These are phyloP conservation scores for Pseudoips prasinana DNA, from an alignment of 2,888 invertebrate genomes.

Conservation along the genomic window DNA sequence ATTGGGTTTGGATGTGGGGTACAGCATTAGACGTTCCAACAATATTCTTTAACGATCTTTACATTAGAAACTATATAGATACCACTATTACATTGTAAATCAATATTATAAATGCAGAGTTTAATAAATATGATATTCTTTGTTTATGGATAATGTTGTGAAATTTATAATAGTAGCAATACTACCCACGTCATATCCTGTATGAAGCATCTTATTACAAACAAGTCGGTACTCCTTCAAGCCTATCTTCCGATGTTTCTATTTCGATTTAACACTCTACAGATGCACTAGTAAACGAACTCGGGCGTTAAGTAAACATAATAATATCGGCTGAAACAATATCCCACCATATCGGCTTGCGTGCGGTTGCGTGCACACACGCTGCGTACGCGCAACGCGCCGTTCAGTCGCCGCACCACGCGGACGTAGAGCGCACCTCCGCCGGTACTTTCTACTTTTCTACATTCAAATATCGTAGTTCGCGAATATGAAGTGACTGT, in stretches of 20 bases:
- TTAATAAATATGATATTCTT: too few relatives aligned
- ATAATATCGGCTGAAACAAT: conserved; percentile 44
- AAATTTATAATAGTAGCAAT: too few relatives aligned
- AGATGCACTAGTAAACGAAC: conserved; percentile 49
- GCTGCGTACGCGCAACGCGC: conserved; percentile 40
- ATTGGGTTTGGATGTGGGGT: too few relatives aligned
- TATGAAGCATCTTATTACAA: conserved; percentile 2
- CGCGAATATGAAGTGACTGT: conserved; percentile 23
- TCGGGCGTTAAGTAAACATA: conserved; percentile 35
- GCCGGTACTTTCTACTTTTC: conserved; percentile 29
- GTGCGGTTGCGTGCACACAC: conserved; percentile 40
- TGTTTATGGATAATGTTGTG: too few relatives aligned
- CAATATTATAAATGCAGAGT: too few relatives aligned
- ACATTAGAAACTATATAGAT: too few relatives aligned
- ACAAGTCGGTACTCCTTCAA: conserved; percentile 21
- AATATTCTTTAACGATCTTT: too few relatives aligned
- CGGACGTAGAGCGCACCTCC: conserved; percentile 53
- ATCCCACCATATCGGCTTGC: conserved; percentile 46
- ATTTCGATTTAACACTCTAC: conserved; percentile 41
- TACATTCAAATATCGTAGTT: conserved; percentile 40
- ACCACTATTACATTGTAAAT: too few relatives aligned
- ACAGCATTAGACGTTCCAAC: too few relatives aligned
- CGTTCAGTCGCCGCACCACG: conserved; percentile 54
- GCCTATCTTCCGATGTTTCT: conserved; percentile 29
- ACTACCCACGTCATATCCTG: neutral